Conservation (phyloP, 2,888 invertebrate genomes). For the Tinea pellionella region DNA sequence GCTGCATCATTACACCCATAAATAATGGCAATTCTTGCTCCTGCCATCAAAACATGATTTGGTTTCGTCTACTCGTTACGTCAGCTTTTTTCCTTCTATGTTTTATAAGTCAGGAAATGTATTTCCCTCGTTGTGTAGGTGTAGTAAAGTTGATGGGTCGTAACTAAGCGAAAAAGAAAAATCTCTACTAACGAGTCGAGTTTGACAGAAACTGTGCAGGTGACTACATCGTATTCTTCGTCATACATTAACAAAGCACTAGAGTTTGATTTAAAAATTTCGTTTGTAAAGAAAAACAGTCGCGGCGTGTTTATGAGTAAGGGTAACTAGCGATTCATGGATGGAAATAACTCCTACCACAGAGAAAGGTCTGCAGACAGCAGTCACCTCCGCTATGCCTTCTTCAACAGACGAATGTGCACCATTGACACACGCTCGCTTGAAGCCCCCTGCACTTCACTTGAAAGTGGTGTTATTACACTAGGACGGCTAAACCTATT, state of each 20-base stretch:
- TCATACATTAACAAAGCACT: not conserved
- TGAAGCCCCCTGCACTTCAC: no score
- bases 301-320: no score
- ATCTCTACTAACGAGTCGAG: constrained; percentile 7
- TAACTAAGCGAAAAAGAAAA: constrained; percentile 13
- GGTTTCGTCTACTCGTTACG: constrained; percentile 30
- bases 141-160: constrained; percentile 30
- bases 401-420: no score
- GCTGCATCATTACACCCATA: not conserved
- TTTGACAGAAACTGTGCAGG: constrained; percentile 7
- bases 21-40: constrained; percentile 12
- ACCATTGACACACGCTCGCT: no score
- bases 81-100: constrained; percentile 28
- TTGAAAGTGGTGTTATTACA: no score
- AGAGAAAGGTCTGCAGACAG: no score
- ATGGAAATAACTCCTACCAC: no score
- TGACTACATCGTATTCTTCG: not conserved
- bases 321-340: no score
- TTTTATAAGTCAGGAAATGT: constrained; percentile 38
- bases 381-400: no score
- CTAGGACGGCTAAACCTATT: no score
- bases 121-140: constrained; percentile 30
- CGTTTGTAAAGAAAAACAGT: not conserved
- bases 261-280: not conserved
- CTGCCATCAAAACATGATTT: constrained; percentile 34